Base-by-base conservation (phyloP, 2,113 vertebrate genomes). In the Stercorarius parasiticus region DNA sequence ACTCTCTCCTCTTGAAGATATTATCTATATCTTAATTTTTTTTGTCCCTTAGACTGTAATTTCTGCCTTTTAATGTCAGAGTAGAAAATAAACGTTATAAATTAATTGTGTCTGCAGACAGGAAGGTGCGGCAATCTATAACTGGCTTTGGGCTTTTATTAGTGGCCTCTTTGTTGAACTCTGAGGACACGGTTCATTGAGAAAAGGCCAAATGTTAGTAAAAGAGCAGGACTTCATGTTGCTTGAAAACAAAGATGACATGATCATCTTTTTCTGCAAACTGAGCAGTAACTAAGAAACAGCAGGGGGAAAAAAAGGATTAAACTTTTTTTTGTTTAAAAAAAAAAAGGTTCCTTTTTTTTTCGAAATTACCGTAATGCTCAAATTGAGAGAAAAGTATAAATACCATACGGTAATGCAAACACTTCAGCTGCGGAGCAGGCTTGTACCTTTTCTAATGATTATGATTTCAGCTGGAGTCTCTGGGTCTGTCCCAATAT, bases 61-160 rank as follows among this genome's bases (percentile, higher is more conserved):
- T 98, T 97, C 76, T 97, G 67, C 45, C 73, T 91, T 97, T 97
- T 94, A 97, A 97, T 91, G 85, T 98, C 97, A 95, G 92, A 96
- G 88, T 96, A 94, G 93, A 95, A 98, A 98, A 98, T 96, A 98
- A 97, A 98, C 98, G 93, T 97, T 87, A 95, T 96, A 53, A 86
- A 88, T 70, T 52, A 45, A 25, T 59, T 82, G 2, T 71, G 6
- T 82, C 61, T 97, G 97, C 82, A 95, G 95, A 97, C 96, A 97
- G 96, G 82, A 97, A 97, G 40, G 81, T 92, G 66, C 94, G 95
- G 97, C 85, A 91, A 42, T 87, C 85, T 84, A 22, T 98, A 98
- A 97, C 95, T 96, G 96, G 49, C 92, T 97, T 97, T 86, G 73
- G 66, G 81, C 59, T 72, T 88, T 97, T 98, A 96, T 97, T 98